Evolutionary conservation across 2,797 vertebrate genomes (phyloP), one percentile per base, ranked within the genome.

Genomic region (Parambassis ranga): DNA sequence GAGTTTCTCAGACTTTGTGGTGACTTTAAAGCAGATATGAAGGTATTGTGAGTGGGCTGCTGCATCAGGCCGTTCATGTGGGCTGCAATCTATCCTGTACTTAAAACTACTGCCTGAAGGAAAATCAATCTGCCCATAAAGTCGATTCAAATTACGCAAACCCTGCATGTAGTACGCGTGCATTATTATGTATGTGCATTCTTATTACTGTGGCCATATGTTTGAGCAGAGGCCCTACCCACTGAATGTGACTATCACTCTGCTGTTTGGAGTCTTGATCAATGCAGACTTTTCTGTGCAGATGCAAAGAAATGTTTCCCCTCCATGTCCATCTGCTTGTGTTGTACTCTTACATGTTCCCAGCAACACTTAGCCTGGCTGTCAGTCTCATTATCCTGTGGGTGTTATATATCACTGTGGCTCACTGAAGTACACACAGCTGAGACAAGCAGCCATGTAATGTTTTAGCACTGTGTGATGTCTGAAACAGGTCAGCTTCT

Each of bases 81-180:
- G 23, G 52, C 36, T 65, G 53, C 77, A 78, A 82, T 82, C 77
- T 81, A 77, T 75, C 70, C 77, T 53, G 64, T 81, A 62, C 56
- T 78, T 81, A 82, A 85, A 85, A 74, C 65, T 57, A 61, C 52
- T 28, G 71, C 81, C 82, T 75, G 79, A 86, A 80, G 82, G 77
- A 72, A 81, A 83, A 81, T 81, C 77, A 78, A 69, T 82, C 56
- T 51, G 53, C 70, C 74, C 63, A 44, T 71, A 66, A 72, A 79
- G 72, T 76, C 38, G 7, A 66, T 76, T 82, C 59, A 73, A 77
- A 83, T 75, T 37, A 77, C 18, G 50, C 42, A 1, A 32, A 75
- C 50, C 28, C 64, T n/a, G 23, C 58, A 49, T 82, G 64, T 68
- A 7, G 47, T 37, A 44, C 15, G 33, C 65, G 59, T 64, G 59